Percentiles rank a stretch among this genome's conserved stretches.
Evolutionary conservation across 2,888 invertebrate genomes (phyloP).

Genomic region (Nudaria mundana): DNA sequence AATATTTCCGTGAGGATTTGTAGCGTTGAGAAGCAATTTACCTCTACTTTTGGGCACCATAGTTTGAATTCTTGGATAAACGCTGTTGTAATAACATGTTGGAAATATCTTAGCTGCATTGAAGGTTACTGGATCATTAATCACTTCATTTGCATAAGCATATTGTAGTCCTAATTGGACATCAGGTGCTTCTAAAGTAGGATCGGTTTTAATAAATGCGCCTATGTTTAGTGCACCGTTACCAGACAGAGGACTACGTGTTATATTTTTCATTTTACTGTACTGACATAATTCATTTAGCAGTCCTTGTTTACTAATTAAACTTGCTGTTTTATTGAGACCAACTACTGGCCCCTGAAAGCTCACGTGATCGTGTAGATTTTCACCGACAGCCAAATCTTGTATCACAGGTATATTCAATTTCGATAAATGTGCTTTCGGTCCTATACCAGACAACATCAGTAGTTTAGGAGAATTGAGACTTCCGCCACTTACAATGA

Average conservation of each 20-base stretch:
- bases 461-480: conserved; percentile 55
- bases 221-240: conserved; percentile 78
- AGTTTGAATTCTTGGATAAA: conserved; percentile 18
- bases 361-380: conserved; percentile 60
- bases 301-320: conserved; percentile 53
- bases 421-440: conserved; percentile 45
- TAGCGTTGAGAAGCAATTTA: conserved; percentile 78
- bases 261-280: conserved; percentile 50
- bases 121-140: conserved; percentile 63
- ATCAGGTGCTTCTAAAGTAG: conserved; percentile 76
- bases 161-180: conserved; percentile 80
- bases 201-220: conserved; percentile 75
- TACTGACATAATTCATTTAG: conserved; percentile 58
- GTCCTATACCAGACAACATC: conserved; percentile 64
- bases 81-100: conserved; percentile 78
- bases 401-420: conserved; percentile 46
- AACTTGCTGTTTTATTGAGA: conserved; percentile 72
- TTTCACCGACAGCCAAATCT: conserved; percentile 60
- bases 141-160: conserved; percentile 70
- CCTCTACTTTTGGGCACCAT: conserved; percentile 83
- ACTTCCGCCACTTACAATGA: conserved; percentile 55
- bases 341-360: conserved; percentile 71
- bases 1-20: conserved; percentile 86
- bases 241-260: conserved; percentile 70
- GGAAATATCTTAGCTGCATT: conserved; percentile 59